Base-by-base conservation (phyloP, 92 coral and sea anemone species). In the Hydrozoanthus gracilis region DNA sequence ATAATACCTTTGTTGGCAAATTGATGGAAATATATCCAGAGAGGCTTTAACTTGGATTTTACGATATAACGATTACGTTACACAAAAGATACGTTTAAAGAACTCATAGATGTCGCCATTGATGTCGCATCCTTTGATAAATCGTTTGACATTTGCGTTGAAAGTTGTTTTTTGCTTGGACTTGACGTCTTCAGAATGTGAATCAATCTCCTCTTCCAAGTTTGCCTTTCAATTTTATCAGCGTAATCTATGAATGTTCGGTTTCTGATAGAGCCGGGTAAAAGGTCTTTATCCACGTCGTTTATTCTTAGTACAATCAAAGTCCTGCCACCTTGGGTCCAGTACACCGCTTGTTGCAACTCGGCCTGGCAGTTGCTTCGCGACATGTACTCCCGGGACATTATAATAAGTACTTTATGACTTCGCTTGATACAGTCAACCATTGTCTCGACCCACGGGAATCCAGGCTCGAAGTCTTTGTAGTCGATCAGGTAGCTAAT, bases 191-290 rank as follows among this genome's bases (percentile, higher is more conserved):
- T 79, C 45, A 79, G 7, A 3, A 65, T 68, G 8, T 5, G 50
- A 62, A 79, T 47, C 9, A 79, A 44, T 47, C 84, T 46, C 18
- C 9, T 62, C 67, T 49, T 79, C 84, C 84, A 79, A 5, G 72
- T 79, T 68, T 79, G 71, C 14, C 84, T 79, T 61, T 79, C 84
- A 61, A 61, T 79, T 44, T 50, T 47, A 49, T 79, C 84, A 7
- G 84, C 84, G 67, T 61, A 64, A 60, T 79, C 84, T n/a, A 79
- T 79, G 35, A 79, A 79, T 8, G 84, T 79, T 79, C 84, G 70
- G 15, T 79, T 46, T 62, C 84, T 64, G 44, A 79, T 79, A 8
- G 72, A 68, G 55, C n/a, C 49, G 4, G 84, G 84, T 45, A 79
- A 20, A 4, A 44, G 4, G 12, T 64, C 84, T 49, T 79, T 79